Base-by-base conservation (phyloP, 2,113 vertebrate genomes). In the Trogon melanurus region DNA sequence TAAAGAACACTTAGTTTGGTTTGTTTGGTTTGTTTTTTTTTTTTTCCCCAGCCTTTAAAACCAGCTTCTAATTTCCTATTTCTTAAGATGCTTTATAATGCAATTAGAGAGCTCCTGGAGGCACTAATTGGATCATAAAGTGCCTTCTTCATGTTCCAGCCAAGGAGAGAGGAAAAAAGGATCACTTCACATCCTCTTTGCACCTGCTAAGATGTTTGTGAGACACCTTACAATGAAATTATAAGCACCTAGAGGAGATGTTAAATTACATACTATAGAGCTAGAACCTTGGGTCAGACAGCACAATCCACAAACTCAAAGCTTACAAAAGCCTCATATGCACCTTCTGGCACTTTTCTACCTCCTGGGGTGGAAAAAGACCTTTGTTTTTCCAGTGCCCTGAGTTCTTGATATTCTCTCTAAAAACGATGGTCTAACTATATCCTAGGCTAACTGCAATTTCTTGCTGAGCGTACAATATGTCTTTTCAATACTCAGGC, bases 91-190 rank as follows among this genome's bases (percentile, higher is more conserved):
- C 83, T 96, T 97, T 96, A 96, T 92, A 97, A 97, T 80, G 95
- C 95, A 96, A 95, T 97, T 97, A 96, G 92, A 96, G 91, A 95
- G 64, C 87, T 97, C 93, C 94, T 94, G 75, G 88, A 97, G 86
- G 85, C 95, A 95, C 93, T 97, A 97, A 97, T 95, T 97, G 92
- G 96, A 96, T 96, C 94, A 94, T 97, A 96, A 97, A 97, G 89
- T 96, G 96, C 88, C 74, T 95, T 91, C 94, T 95, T 97, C 89
- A 38, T 95, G 91, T 96, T 97, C 92, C 95, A 97, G 54, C 89
- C 66, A 85, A 95, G 74, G 88, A 94, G 79, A 95, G 85, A 93
- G 64, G 79, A 94, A 95, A 97, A 95, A 92, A 93, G 76, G 78
- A 93, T 94, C 95, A 89, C 84, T 97, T 96, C 94, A 70, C 5